These are phyloP conservation scores for Drosophila prolongata DNA, from an alignment of 2,888 invertebrate genomes.

Conservation along the genomic window DNA sequence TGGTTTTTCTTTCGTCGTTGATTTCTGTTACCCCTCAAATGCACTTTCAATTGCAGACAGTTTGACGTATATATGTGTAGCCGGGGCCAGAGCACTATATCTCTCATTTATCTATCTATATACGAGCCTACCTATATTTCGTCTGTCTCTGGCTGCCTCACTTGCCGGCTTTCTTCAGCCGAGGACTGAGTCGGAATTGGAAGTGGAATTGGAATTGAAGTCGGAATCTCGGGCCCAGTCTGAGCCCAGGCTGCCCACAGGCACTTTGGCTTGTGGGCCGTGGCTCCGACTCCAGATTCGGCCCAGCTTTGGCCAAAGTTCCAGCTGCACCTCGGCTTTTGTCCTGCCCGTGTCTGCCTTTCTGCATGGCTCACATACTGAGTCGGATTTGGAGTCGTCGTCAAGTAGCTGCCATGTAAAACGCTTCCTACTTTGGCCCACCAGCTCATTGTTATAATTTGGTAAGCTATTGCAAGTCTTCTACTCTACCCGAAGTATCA, in stretches of 20 bases:
- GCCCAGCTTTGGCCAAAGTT: conserved; percentile 22
- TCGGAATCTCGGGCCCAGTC: conserved; percentile 35
- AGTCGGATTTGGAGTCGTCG: conserved; percentile 45
- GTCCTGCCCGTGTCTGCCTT: conserved; percentile 53
- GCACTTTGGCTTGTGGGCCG: conserved; percentile 72
- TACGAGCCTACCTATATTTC: conserved; percentile 46
- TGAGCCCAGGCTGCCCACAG: conserved; percentile 64
- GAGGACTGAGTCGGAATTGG: conserved; percentile 29
- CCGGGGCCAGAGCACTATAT: conserved; percentile 67
- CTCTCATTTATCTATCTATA: conserved; percentile 74
- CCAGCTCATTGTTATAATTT: conserved; percentile 64
- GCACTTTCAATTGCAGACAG: conserved; percentile 78
- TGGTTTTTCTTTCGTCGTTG: conserved; percentile 13
- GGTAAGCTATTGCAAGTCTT: conserved; percentile 56
- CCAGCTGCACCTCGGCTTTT: conserved; percentile 19
- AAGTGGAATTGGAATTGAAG: conserved; percentile 27
- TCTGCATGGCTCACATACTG: conserved; percentile 57
- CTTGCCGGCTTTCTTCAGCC: conserved; percentile 61
- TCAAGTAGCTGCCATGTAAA: conserved; percentile 71
- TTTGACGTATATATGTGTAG: conserved; percentile 71
- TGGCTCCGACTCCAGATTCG: conserved; percentile 24
- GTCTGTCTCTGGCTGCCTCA: conserved; percentile 30
- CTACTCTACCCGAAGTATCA: conserved; percentile 37
- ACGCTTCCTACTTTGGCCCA: conserved; percentile 69
- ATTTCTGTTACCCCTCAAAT: conserved; percentile 70